Evolutionary conservation across 2,113 vertebrate genomes (phyloP), one percentile per base, ranked within the genome.

Genomic region (Cyprinodon variegatus): DNA sequence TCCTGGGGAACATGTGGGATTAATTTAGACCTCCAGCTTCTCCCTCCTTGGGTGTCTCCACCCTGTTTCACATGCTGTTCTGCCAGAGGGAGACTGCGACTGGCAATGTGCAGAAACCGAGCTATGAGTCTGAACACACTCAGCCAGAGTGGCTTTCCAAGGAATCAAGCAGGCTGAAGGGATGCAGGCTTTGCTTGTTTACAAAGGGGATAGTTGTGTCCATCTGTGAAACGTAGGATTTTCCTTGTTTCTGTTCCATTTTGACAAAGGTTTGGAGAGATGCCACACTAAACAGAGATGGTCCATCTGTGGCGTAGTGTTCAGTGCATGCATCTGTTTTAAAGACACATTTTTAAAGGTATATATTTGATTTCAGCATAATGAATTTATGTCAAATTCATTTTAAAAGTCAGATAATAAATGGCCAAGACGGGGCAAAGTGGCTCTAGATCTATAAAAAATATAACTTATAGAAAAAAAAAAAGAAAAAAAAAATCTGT

Each of bases 1-100:
- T 88, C 84, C 72, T 22, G 37, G 66, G 77, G 85, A 93, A 92
- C 94, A 95, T 94, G 91, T 94, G 94, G 92, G 88, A 91, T 85
- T 92, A 72, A 94, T 95, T 94, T 94, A 86, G 92, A 86, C 84
- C 83, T 89, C 85, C 88, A 78, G 87, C 88, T 85, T 84, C 89
- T 86, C 90, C 90, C 89, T 88, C 91, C 83, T 70, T 66, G 81
- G 81, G 82, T 77, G 86, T 77, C 91, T 92, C 93, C 91, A 85
- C 92, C 92, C 90, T 77, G 62, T 88, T 90, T 88, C 83, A 84
- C 70, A 3, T 78, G 74, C 84, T 89, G 77, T 86, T 92, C 89
- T 90, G 86, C 83, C 82, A 87, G 76, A 85, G 67, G 78, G 40
- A 88, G 81, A 53, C 83, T 78, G 63, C 79, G 86, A 84, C 83